Percentiles rank a stretch among this genome's conserved stretches.
These are phyloP conservation scores for Acrobasis consociella DNA, from an alignment of 2,888 invertebrate species.

Conservation along the genomic window DNA sequence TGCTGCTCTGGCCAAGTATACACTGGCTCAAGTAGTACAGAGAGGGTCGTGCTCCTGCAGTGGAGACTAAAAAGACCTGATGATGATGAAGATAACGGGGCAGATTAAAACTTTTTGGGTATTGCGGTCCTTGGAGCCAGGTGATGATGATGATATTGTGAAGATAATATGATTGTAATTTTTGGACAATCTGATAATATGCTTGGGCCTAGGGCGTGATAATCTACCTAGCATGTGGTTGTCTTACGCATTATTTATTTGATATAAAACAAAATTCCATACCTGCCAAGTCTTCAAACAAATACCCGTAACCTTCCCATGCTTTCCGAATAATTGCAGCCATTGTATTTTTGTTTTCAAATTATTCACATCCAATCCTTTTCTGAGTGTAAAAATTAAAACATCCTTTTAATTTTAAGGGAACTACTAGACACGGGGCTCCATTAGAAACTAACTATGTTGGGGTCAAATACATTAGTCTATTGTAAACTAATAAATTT, in stretches of 20 bases:
- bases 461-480: constrained; percentile 26
- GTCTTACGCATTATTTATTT: neutral
- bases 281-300: constrained; percentile 68
- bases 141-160: too few relatives aligned
- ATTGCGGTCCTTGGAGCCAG: too few relatives aligned
- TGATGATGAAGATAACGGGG: too few relatives aligned
- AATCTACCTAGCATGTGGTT: too few relatives aligned
- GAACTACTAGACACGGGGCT: constrained; percentile 11
- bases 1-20: too few relatives aligned
- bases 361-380: constrained; percentile 4
- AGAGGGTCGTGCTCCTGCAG: too few relatives aligned
- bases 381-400: constrained; percentile 28
- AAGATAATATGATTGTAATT: too few relatives aligned
- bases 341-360: constrained; percentile 55
- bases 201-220: too few relatives aligned
- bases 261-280: constrained; percentile 36
- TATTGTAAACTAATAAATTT: constrained; percentile 22
- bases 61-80: too few relatives aligned
- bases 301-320: constrained; percentile 51
- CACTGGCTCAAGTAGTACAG: too few relatives aligned
- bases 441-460: constrained; percentile 25
- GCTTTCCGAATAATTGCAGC: constrained; percentile 55
- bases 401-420: constrained; percentile 5
- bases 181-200: too few relatives aligned
- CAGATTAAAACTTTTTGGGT: too few relatives aligned